Evolutionary conservation across 2,797 vertebrate genomes (phyloP).

Genomic region (Melanotaenia parkinsoni): DNA sequence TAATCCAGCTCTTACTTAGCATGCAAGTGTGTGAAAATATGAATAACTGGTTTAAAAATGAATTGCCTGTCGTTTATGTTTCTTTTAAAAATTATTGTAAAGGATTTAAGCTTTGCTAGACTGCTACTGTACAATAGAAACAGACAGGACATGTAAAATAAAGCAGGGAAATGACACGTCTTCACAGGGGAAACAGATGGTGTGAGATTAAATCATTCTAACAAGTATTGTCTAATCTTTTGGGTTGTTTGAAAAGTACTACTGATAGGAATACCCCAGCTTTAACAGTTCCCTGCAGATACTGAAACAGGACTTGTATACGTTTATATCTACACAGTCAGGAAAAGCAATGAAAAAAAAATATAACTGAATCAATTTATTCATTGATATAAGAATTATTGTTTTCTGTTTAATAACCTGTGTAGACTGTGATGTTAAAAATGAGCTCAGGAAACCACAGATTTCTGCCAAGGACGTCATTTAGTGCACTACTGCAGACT

Average conservation of each 20-base stretch:
- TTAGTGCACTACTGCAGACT: neutral
- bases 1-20: slow-evolving; percentile 4
- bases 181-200: neutral
- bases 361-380: neutral
- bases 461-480: neutral
- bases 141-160: neutral
- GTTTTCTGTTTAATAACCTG: neutral
- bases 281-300: neutral
- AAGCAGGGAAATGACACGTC: neutral
- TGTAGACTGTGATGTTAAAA: neutral
- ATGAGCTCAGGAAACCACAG: neutral
- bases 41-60: neutral
- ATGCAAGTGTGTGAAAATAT: neutral
- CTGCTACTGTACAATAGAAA: neutral
- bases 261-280: neutral
- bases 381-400: neutral
- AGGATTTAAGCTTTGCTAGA: neutral
- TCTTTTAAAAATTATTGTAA: neutral
- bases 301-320: neutral
- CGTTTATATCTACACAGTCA: neutral
- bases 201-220: neutral
- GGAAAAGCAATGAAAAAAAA: neutral
- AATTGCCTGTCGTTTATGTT: neutral
- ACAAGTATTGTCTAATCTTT: neutral
- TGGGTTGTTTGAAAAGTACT: neutral